phyloP scores from a whole-genome alignment of 2,797 vertebrate species.

The Scleropages formosus region DNA sequence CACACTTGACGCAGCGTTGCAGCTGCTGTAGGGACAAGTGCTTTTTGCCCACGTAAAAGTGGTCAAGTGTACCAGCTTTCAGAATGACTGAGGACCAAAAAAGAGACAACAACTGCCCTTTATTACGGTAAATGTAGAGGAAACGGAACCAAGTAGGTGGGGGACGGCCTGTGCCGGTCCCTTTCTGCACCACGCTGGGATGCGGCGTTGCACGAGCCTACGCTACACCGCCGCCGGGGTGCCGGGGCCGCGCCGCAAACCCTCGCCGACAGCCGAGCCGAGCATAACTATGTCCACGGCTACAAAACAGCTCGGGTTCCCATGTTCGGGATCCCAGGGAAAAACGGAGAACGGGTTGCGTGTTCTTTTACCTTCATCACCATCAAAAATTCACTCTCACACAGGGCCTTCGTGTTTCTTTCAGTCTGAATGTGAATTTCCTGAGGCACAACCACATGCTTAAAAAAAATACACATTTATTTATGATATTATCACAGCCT shows the following conservation, averaged over 20 bases:
- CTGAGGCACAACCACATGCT: too few species aligned
- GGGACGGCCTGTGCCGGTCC: constrained; percentile 53
- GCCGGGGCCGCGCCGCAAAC: not conserved
- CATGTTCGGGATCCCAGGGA: too few species aligned
- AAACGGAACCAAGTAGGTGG: constrained; percentile 65
- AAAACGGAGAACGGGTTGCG: too few species aligned
- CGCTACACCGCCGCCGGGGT: too few species aligned
- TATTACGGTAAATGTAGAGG: constrained; percentile 63
- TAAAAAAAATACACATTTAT: too few species aligned
- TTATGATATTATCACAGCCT: too few species aligned
- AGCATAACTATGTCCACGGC: not conserved
- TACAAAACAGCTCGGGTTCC: not conserved
- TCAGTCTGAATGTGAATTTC: too few species aligned
- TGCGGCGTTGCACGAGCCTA: not conserved
- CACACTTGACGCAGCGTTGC: not conserved
- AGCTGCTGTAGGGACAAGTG: not conserved
- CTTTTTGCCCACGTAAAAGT: constrained; percentile 30
- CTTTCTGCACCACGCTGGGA: constrained; percentile 45
- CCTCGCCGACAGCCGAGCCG: not conserved
- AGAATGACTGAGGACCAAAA: constrained; percentile 52
- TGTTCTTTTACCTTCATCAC: too few species aligned
- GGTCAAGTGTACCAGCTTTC: constrained; percentile 58
- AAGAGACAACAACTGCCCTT: constrained; percentile 45
- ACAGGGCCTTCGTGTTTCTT: too few species aligned
- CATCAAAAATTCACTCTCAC: too few species aligned